Conservation (phyloP, 2,113 vertebrate genomes). For the Cyanocitta stelleri region DNA sequence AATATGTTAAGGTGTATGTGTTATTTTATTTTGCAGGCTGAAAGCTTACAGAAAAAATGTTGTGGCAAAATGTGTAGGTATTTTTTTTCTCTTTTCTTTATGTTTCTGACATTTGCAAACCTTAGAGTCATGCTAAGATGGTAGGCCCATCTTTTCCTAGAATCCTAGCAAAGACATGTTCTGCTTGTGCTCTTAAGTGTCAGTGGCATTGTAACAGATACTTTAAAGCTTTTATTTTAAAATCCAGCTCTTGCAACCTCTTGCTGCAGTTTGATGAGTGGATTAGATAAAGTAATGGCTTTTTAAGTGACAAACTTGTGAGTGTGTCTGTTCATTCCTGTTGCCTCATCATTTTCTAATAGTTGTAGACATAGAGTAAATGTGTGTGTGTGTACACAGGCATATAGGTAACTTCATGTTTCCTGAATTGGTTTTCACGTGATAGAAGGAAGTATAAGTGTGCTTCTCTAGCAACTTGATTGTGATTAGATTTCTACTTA, state of each 20-base stretch:
- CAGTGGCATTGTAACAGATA: background rate
- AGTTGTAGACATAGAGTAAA: background rate
- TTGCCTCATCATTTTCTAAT: background rate
- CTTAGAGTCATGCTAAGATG: background rate
- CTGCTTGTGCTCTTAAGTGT: background rate
- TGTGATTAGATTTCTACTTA: background rate
- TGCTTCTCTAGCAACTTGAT: background rate
- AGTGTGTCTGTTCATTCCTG: background rate
- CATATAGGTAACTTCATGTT: background rate
- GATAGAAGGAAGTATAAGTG: background rate
- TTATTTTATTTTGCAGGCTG: constrained; percentile 78
- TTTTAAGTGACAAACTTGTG: background rate
- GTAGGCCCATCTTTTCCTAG: background rate
- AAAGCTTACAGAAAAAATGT: constrained; percentile 95
- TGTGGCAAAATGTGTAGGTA: constrained; percentile 96
- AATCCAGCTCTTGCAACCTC: background rate
- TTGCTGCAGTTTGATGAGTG: background rate
- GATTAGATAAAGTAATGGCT: background rate
- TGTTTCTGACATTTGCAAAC: background rate
- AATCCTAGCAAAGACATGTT: background rate
- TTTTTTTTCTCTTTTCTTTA: background rate
- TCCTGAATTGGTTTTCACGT: background rate
- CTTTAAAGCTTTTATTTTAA: background rate
- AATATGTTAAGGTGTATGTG: background rate
- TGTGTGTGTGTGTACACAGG: background rate